Percentiles rank a stretch among this genome's conserved stretches.
phyloP scores from a whole-genome alignment of 2,888 invertebrate genomes.

The Drosophila infuscata region DNA sequence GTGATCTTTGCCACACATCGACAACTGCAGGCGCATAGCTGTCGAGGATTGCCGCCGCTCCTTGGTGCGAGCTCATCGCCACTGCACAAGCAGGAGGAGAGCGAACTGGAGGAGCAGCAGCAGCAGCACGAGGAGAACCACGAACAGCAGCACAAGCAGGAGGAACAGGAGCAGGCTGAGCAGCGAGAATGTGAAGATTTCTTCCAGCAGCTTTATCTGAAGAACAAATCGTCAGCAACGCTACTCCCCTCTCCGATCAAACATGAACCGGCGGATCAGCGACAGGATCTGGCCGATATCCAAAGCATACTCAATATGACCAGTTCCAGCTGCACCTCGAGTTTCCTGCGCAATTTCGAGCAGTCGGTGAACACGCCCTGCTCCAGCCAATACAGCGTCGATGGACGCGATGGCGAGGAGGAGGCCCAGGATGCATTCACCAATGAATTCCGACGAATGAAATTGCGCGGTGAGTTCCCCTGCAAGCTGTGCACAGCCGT shows the following conservation, averaged over 20 bases:
- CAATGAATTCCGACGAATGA: conserved; percentile 95
- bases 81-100: conserved; percentile 45
- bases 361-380: conserved; percentile 85
- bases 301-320: conserved; percentile 93
- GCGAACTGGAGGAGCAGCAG: conserved; percentile 35
- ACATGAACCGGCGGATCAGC: conserved; percentile 86
- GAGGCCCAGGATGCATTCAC: conserved; percentile 94
- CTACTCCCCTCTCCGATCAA: conserved; percentile 81
- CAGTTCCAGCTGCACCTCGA: conserved; percentile 87
- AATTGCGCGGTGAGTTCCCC: conserved; percentile 94
- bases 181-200: conserved; percentile 89
- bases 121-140: conserved; percentile 12
- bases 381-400: conserved; percentile 84
- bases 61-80: conserved; percentile 64
- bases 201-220: conserved; percentile 92
- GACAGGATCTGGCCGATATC: conserved; percentile 93
- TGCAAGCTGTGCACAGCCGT: conserved; percentile 95
- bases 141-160: conserved; percentile 32
- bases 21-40: conserved; percentile 88
- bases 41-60: conserved; percentile 46
- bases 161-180: conserved; percentile 3
- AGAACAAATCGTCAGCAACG: conserved; percentile 88
- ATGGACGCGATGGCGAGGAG: conserved; percentile 86
- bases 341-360: conserved; percentile 88
- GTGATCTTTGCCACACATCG: conserved; percentile 91